Conservation (phyloP, 2,797 vertebrate genomes). For the Simalia tracyae region DNA sequence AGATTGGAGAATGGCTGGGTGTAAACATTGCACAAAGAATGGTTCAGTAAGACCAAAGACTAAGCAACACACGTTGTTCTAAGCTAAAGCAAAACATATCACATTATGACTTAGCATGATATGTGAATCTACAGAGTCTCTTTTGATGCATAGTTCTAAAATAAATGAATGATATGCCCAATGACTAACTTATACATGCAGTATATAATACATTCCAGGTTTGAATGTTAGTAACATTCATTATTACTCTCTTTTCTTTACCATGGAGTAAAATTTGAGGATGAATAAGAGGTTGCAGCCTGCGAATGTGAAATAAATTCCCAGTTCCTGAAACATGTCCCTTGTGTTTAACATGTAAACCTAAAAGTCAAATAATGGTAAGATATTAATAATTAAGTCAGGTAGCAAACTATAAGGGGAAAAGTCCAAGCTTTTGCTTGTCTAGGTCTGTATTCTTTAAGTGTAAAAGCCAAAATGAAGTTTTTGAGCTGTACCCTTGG, state of each 20-base stretch:
- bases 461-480: neutral
- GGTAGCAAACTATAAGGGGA: neutral
- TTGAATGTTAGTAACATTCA: neutral
- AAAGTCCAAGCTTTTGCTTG: conserved; percentile 11
- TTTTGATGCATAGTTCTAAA: neutral
- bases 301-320: neutral
- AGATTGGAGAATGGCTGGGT: neutral
- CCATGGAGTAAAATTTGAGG: neutral
- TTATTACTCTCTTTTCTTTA: neutral
- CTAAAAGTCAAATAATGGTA: neutral
- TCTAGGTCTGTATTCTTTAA: neutral
- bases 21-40: neutral
- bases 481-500: neutral
- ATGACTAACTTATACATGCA: neutral
- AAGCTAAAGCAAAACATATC: too few species aligned
- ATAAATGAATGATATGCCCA: neutral
- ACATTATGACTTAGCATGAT: too few species aligned
- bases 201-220: neutral
- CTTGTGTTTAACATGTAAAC: neutral
- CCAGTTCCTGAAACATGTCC: neutral
- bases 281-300: neutral
- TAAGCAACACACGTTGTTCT: neutral
- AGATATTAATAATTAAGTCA: conserved; percentile 24
- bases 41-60: neutral
- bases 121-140: neutral